Conservation (phyloP, 2,797 vertebrate genomes). For the Myiothlypis chrysogaster region DNA sequence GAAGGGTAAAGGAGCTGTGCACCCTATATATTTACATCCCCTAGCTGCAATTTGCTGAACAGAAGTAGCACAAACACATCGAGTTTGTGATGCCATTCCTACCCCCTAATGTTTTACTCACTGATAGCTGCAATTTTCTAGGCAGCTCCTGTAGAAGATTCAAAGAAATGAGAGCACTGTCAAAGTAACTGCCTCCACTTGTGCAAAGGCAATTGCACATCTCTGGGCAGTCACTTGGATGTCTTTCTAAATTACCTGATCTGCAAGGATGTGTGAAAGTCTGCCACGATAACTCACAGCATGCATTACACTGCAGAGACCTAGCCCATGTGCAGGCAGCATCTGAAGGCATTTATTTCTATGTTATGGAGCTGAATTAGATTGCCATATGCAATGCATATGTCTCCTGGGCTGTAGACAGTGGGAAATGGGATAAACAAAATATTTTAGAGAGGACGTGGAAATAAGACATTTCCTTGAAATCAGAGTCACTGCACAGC, state of each 20-base stretch:
- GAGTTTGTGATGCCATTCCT: neutral
- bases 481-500: neutral
- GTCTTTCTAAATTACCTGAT: neutral
- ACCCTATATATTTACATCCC: too few relatives aligned
- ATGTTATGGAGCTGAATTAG: neutral
- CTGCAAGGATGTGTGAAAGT: neutral
- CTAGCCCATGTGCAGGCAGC: neutral
- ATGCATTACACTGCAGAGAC: neutral
- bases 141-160: neutral
- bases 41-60: neutral
- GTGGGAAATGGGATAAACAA: neutral
- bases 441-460: neutral
- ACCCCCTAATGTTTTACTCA: neutral
- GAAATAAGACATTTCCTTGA: neutral
- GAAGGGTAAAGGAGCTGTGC: neutral
- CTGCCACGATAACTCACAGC: neutral
- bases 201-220: neutral
- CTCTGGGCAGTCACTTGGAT: neutral
- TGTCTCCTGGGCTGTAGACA: neutral
- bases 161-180: neutral
- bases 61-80: neutral
- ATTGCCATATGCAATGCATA: neutral
- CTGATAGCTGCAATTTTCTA: neutral
- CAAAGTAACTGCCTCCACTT: neutral
- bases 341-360: neutral